Evolutionary conservation across 2,888 invertebrate species (phyloP).

Genomic region (Rambutsinella grinnellia): DNA sequence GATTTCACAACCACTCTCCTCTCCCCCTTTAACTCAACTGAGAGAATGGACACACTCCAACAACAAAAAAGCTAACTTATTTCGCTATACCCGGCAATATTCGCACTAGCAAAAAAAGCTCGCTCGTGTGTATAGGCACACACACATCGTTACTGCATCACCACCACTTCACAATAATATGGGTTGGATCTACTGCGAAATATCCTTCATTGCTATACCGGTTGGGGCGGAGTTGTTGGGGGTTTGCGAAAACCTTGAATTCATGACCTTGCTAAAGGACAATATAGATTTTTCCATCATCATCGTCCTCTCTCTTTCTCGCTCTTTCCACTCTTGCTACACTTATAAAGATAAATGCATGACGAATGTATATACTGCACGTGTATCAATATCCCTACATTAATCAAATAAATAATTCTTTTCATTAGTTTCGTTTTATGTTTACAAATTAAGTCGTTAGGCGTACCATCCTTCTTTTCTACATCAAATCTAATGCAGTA

Average conservation of each 20-base stretch:
- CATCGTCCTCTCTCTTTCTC: constrained; percentile 17
- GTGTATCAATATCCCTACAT: not conserved
- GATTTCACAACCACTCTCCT: not conserved
- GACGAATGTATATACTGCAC: not conserved
- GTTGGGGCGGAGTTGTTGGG: constrained; percentile 54
- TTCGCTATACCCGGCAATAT: constrained; percentile 10
- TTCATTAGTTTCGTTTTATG: not conserved
- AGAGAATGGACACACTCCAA: not conserved
- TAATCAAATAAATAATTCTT: not conserved
- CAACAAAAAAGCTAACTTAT: not conserved
- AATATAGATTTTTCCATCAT: constrained; percentile 66
- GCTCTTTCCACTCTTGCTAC: not conserved
- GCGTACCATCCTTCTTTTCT: too few species aligned
- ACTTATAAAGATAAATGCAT: not conserved
- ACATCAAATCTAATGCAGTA: too few species aligned
- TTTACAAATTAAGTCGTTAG: not conserved
- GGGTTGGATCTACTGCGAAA: constrained; percentile 31
- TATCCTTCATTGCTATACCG: constrained; percentile 20
- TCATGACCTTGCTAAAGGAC: constrained; percentile 67
- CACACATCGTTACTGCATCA: constrained; percentile 3
- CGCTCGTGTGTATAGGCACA: constrained; percentile 21
- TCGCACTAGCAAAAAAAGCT: constrained; percentile 22
- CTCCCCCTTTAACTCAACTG: constrained; percentile 10
- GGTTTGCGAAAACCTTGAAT: constrained; percentile 66
- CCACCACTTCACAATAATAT: not conserved